Evolutionary conservation across 37 sponge, comb jelly and placozoan species (phyloP), one percentile per base, ranked within the genome.

Genomic region (Diacarnus erythraeanus): DNA sequence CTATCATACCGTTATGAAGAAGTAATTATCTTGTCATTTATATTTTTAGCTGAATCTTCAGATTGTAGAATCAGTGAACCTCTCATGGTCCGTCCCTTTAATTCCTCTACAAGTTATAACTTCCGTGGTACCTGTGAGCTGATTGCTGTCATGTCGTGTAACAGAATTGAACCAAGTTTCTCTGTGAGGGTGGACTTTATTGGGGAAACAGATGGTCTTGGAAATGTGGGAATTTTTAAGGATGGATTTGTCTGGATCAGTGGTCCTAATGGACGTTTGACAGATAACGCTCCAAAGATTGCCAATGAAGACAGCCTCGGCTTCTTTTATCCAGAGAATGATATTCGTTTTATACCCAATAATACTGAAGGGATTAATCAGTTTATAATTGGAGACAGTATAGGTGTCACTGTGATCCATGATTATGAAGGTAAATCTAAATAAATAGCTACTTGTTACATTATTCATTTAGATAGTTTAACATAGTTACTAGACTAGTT

Each of bases 91-190:
- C 27, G 15, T 2, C 78, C 71, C 2, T 84, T 77, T 61, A 66
- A 57, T 40, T 23, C 36, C 0, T 3, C 76, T 51, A 31, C 12
- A 0, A 42, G 22, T 41, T 88, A 83, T 43, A 38, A 21, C 29
- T 76, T 89, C 60, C 44, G 74, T 15, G 84, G 77, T 21, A 54
- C 74, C 0, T 89, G 89, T 57, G 89, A 89, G 27, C 79, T 83
- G 37, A 37, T 44, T 0, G 20, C 82, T 12, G 71, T 78, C 2
- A 25, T 58, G n/a, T 44, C 74, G 0, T 89, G 89, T 41, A 67
- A 80, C 22, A 75, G 27, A 18, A 39, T 0, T 29, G 44, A 22
- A 5, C 26, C 25, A 0, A 34, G 35, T 22, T 74, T 89, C 35
- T 65, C 69, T 23, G 63, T 89, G n/a, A 72, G 70, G 42, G 89